A percentile compares a stretch with the other conserved stretches of the same genome.
Conservation (phyloP, 1,140 invertebrate genomes). For the Leptinotarsa undecemlineata region DNA sequence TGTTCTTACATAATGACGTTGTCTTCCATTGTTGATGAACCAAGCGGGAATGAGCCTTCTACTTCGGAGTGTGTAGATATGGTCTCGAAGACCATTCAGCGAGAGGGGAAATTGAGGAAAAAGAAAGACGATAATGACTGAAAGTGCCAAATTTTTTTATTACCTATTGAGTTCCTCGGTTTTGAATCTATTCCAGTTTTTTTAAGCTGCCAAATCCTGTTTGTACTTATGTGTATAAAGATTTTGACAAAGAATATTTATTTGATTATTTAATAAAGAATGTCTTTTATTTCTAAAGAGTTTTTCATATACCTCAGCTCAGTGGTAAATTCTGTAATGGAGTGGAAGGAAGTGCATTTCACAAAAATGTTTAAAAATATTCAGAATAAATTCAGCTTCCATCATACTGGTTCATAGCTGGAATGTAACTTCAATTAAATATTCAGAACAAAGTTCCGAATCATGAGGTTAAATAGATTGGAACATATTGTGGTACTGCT, state of each 20-base stretch:
- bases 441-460: no score
- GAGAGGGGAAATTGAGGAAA: constrained; percentile 86
- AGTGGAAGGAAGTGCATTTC: no score
- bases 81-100: constrained; percentile 87
- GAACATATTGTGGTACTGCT: no score
- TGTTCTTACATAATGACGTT: constrained; percentile 89
- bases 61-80: constrained; percentile 80
- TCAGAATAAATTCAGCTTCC: no score
- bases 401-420: no score
- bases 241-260: constrained; percentile 24
- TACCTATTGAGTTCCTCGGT: constrained; percentile 18
- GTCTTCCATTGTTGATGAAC: constrained; percentile 60
- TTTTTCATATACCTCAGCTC: no score
- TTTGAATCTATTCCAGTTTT: constrained; percentile 24
- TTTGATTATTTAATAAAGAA: constrained; percentile 28
- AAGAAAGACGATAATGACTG: constrained; percentile 72
- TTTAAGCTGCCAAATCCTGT: constrained; percentile 26
- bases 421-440: no score
- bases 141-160: constrained; percentile 12
- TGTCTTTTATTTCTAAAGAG: no score
- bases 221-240: constrained; percentile 26
- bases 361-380: no score
- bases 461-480: no score
- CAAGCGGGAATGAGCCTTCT: constrained; percentile 59
- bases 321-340: no score